Percentiles rank a stretch among this genome's conserved stretches.
phyloP scores from a whole-genome alignment of 2,888 invertebrate species.

The Pomacea canaliculata region DNA sequence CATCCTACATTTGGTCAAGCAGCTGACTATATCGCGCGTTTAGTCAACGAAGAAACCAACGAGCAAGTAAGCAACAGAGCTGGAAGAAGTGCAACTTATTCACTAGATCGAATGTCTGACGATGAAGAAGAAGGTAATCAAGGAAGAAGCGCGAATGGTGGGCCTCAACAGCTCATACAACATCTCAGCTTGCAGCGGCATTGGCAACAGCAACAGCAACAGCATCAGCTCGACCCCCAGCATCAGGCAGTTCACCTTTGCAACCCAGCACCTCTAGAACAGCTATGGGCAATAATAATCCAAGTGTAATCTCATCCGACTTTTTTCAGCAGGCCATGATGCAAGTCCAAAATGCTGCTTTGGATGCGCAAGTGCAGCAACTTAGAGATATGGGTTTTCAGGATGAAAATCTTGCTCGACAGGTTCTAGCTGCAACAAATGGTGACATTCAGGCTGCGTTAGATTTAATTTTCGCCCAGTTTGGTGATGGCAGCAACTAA shows the following conservation, averaged over 20 bases:
- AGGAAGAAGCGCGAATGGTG: slow-evolving; percentile 31
- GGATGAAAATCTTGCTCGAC: slow-evolving; percentile 86
- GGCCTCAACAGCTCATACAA: slow-evolving; percentile 74
- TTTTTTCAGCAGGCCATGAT: slow-evolving; percentile 85
- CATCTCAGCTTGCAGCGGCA: slow-evolving; percentile 82
- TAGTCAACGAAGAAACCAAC: slow-evolving; percentile 70
- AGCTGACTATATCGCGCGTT: slow-evolving; percentile 77
- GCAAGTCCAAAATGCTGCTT: slow-evolving; percentile 73
- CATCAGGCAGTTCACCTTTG: not conserved
- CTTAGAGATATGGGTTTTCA: slow-evolving; percentile 93
- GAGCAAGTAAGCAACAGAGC: slow-evolving; percentile 40
- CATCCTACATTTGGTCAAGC: slow-evolving; percentile 82
- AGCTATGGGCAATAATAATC: not conserved
- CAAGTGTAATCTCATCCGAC: slow-evolving; percentile 78
- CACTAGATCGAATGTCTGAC: slow-evolving; percentile 69
- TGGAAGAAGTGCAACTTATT: slow-evolving; percentile 57
- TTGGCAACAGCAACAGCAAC: slow-evolving; percentile 74
- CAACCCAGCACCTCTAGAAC: not conserved
- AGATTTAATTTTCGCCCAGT: slow-evolving; percentile 82
- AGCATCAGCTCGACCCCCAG: not conserved
- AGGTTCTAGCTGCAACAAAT: slow-evolving; percentile 82
- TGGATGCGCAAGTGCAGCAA: slow-evolving; percentile 72
- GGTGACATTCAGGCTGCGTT: slow-evolving; percentile 93
- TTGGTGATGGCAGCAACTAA: too few relatives aligned
- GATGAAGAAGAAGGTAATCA: slow-evolving; percentile 64